Conservation (phyloP, 1,140 invertebrate species). For the Drosophila subpulchrella region DNA sequence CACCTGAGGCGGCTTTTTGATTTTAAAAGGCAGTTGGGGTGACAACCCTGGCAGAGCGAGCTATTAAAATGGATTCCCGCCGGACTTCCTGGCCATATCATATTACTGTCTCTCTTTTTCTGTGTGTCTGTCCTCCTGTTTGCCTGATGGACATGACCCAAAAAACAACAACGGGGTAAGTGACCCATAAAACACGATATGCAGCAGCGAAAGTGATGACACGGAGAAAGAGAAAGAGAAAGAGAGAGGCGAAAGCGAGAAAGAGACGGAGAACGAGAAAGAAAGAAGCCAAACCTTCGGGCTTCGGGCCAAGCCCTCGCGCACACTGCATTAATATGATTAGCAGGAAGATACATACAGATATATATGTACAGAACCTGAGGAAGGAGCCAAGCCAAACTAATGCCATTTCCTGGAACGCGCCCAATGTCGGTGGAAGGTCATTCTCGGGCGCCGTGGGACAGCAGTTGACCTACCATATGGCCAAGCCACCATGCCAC, state of each 20-base stretch:
- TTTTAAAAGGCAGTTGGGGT: not conserved
- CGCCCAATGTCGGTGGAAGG: constrained; percentile 62
- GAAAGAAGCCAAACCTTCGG: constrained; percentile 62
- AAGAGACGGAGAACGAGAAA: constrained; percentile 37
- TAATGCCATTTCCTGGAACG: constrained; percentile 75
- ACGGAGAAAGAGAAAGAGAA: constrained; percentile 51
- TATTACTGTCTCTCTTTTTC: constrained; percentile 31
- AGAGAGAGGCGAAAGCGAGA: constrained; percentile 33
- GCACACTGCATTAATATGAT: constrained; percentile 77
- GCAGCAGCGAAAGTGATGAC: constrained; percentile 55
- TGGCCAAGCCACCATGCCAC: constrained; percentile 35
- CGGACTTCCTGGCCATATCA: constrained; percentile 80
- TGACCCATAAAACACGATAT: constrained; percentile 52
- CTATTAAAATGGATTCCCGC: constrained; percentile 82
- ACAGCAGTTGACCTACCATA: constrained; percentile 41
- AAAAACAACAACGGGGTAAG: constrained; percentile 56
- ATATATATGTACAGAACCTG: not conserved
- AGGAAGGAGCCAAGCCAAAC: constrained; percentile 44
- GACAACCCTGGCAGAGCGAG: constrained; percentile 24
- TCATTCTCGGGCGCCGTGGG: constrained; percentile 24
- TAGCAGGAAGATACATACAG: constrained; percentile 62
- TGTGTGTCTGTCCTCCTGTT: constrained; percentile 7
- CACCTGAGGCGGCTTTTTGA: not conserved
- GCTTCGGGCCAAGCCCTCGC: constrained; percentile 66
- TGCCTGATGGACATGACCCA: constrained; percentile 79